Conservation (phyloP, 2,113 vertebrate genomes). For the Rhizomys pruinosus region DNA sequence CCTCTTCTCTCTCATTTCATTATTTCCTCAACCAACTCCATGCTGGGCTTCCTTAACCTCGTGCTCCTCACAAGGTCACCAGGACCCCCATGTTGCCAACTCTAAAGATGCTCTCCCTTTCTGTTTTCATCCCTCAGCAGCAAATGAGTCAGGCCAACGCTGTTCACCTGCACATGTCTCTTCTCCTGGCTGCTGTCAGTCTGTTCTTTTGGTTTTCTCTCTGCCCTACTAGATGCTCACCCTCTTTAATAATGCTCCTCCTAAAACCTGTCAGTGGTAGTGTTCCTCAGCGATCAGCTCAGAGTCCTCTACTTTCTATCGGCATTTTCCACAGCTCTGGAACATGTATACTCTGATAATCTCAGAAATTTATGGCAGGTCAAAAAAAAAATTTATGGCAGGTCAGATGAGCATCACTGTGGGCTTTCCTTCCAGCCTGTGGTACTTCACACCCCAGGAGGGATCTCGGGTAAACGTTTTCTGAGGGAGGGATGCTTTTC, state of each 20-base stretch:
- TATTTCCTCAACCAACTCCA: background rate
- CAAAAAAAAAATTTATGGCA: background rate
- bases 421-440: background rate
- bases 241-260: background rate
- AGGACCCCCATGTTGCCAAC: no score
- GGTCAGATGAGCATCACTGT: background rate
- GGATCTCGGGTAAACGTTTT: background rate
- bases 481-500: background rate
- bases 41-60: background rate
- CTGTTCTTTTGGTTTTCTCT: background rate
- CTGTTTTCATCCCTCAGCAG: no score
- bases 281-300: background rate
- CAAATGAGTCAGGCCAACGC: background rate
- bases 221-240: no score
- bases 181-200: background rate
- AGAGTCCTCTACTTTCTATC: background rate
- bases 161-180: background rate
- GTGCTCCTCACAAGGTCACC: no score
- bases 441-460: background rate
- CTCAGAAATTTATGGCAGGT: background rate
- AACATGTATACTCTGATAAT: background rate
- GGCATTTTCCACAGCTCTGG: background rate
- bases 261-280: background rate
- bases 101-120: fast-evolving
- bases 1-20: background rate